phyloP scores from a whole-genome alignment of 2,888 invertebrate species.

The Hydraecia micacea region DNA sequence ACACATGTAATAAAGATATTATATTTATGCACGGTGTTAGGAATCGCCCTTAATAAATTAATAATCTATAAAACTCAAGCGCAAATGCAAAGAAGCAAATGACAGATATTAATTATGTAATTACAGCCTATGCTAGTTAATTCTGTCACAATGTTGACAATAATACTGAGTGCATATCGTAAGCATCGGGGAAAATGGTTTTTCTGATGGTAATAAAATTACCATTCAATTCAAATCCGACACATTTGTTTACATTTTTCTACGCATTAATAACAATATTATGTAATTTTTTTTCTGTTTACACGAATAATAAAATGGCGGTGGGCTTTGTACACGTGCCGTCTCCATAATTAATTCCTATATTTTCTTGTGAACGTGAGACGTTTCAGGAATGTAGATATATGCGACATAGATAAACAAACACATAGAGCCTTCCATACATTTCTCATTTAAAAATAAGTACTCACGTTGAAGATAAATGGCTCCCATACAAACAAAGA shows the following conservation, averaged over 20 bases:
- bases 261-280: slow-evolving; percentile 39
- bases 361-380: slow-evolving; percentile 76
- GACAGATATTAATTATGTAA: slow-evolving; percentile 51
- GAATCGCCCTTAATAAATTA: slow-evolving; percentile 25
- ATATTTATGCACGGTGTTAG: slow-evolving; percentile 50
- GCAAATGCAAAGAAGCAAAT: slow-evolving; percentile 19
- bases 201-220: slow-evolving; percentile 41
- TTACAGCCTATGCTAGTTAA: slow-evolving; percentile 38
- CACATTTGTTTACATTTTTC: slow-evolving; percentile 33
- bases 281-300: slow-evolving; percentile 53
- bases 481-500: slow-evolving; percentile 65
- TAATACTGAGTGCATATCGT: slow-evolving; percentile 29
- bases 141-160: slow-evolving; percentile 57
- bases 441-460: slow-evolving; percentile 70
- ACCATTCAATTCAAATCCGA: slow-evolving; percentile 51
- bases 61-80: slow-evolving; percentile 28
- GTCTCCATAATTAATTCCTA: slow-evolving; percentile 67
- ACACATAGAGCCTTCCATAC: slow-evolving; percentile 68
- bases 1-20: slow-evolving; percentile 68
- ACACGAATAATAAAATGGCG: slow-evolving; percentile 61
- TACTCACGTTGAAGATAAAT: slow-evolving; percentile 65
- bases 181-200: slow-evolving; percentile 35
- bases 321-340: slow-evolving; percentile 64
- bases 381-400: slow-evolving; percentile 76
- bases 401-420: slow-evolving; percentile 60